These are phyloP conservation scores for Drosophila antonietae DNA, from an alignment of 2,888 invertebrate species.

Conservation along the genomic window DNA sequence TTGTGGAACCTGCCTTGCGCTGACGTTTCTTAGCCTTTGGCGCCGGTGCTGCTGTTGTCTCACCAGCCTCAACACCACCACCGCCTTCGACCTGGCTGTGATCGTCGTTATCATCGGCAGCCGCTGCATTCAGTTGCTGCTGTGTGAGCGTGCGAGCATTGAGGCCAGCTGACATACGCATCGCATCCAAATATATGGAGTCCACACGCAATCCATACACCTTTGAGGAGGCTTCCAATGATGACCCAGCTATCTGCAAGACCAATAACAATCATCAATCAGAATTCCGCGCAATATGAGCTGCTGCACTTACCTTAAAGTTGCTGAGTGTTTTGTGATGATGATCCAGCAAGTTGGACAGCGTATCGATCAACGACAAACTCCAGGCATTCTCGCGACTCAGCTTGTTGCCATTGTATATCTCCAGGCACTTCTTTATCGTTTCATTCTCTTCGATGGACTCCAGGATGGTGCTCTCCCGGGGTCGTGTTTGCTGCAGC, in stretches of 20 bases:
- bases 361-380: constrained; percentile 93
- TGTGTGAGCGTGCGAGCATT: constrained; percentile 81
- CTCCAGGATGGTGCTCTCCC: constrained; percentile 51
- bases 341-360: constrained; percentile 90
- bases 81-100: constrained; percentile 54
- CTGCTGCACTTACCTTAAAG: constrained; percentile 86
- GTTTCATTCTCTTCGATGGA: constrained; percentile 87
- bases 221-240: constrained; percentile 94
- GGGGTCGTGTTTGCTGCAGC: constrained; percentile 38
- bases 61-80: constrained; percentile 37
- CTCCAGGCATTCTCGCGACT: constrained; percentile 95
- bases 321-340: constrained; percentile 90
- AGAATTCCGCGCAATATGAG: background rate
- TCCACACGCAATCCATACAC: constrained; percentile 95
- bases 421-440: constrained; percentile 90
- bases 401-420: constrained; percentile 94
- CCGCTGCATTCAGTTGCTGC: constrained; percentile 60
- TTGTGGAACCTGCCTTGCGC: constrained; percentile 78
- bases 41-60: constrained; percentile 44
- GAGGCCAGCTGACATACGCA: constrained; percentile 90
- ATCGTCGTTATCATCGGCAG: constrained; percentile 59
- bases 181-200: constrained; percentile 91
- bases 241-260: constrained; percentile 92
- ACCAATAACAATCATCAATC: constrained; percentile 46
- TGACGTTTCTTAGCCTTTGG: constrained; percentile 75